Evolutionary conservation across 2,888 invertebrate genomes (phyloP), one percentile per base, ranked within the genome.

Genomic region (Leucozona laternaria): DNA sequence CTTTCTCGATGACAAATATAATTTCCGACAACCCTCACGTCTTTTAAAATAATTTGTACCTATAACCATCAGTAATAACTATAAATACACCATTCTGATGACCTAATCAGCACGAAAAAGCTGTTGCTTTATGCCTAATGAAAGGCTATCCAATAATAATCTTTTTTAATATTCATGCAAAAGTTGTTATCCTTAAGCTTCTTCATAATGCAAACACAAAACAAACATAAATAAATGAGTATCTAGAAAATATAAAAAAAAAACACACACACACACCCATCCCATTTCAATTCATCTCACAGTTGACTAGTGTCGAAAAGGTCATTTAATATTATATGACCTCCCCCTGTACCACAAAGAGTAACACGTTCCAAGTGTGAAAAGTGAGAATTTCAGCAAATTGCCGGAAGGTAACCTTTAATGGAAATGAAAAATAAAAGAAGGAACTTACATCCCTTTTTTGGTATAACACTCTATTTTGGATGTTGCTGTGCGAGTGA

Each of bases 371-470:
- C 40, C 62, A 81, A 82, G 82, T 82, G 82, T 68, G 72, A 79
- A 83, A 78, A 75, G 70, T 79, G 28, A 75, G 78, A 75, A 57
- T 64, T 79, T 76, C 48, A 50, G 20, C 70, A 84, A 64, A 76
- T 75, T 70, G 78, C 83, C 75, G 62, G 48, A 71, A 75, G 79
- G 75, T 40, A 62, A 40, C 34, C 34, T 62, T 28, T 53, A 75
- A 84, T 75, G 75, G 73, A 57, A 53, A 78, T 40, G 17, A 66
- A 53, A 17, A 70, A 60, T n/a, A 78, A 31, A 58, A 66, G n/a
- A 55, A 15, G 34, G 20, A 66, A 62, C 28, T 25, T 60, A 20
- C 76, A 64, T 68, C 75, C 20, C 73, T 40, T 53, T 70, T 75
- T 31, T 5, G 15, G 7, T 64, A n/a, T 13, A 31, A 17, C 22